A percentile compares a stretch with the other conserved stretches of the same genome.
phyloP scores from a whole-genome alignment of 2,113 vertebrate species.

The Amblyopsis rosae region DNA sequence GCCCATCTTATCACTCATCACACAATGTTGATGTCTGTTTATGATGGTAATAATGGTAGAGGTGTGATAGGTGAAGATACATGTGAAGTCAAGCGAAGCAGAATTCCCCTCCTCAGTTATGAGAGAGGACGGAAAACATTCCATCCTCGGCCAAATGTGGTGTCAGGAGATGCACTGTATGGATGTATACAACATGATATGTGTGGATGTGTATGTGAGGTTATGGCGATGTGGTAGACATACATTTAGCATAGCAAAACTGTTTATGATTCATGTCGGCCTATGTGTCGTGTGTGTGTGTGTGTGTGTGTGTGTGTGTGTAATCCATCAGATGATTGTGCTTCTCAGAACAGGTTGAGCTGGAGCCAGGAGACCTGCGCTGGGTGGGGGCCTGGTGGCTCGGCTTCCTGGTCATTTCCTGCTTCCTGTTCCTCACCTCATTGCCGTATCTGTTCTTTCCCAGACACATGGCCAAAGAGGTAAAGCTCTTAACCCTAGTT shows the following conservation, averaged over 20 bases:
- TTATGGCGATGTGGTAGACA: no score
- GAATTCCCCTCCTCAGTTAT: no score
- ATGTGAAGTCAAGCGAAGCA: no score
- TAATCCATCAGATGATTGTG: neutral
- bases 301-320: neutral
- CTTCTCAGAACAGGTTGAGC: slow-evolving; percentile 73
- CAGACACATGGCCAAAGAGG: slow-evolving; percentile 82
- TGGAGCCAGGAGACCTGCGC: slow-evolving; percentile 80
- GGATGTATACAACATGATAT: neutral
- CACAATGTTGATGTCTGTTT: no score
- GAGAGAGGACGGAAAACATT: no score
- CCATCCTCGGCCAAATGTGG: no score
- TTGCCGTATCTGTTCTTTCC: slow-evolving; percentile 94
- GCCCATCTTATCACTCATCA: no score
- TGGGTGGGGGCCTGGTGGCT: slow-evolving; percentile 99
- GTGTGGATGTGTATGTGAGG: neutral
- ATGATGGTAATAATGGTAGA: no score
- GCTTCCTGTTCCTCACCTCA: slow-evolving; percentile 79
- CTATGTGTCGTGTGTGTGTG: neutral
- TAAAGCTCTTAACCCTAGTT: slow-evolving; percentile 7
- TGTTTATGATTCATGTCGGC: no score
- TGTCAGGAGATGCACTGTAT: no score
- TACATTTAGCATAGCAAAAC: no score
- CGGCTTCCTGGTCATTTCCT: slow-evolving; percentile 86
- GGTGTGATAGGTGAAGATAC: no score